Evolutionary conservation across 2,113 vertebrate species (phyloP), one percentile per base, ranked within the genome.

Genomic region (Sturnus vulgaris): DNA sequence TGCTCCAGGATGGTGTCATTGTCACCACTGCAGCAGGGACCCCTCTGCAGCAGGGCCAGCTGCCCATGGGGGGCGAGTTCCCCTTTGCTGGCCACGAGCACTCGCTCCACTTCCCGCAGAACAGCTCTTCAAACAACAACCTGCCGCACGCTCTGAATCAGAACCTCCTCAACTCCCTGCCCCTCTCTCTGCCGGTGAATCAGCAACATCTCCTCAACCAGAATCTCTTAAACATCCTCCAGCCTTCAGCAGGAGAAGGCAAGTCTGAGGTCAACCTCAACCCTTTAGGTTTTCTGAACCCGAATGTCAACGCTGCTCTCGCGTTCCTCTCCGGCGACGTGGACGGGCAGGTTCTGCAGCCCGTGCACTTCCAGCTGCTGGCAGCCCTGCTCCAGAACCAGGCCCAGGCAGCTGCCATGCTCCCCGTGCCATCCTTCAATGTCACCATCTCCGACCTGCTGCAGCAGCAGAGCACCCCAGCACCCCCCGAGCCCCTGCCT

Each of bases 201-300:
- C 98, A 98, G 97, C 98, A 98, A 94, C 98, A 98, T 96, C 98
- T 98, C 97, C 98, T 98, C 94, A 98, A 98, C 98, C 98, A 98
- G 98, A 98, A 98, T 77, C 98, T 98, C 96, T 92, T 98, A 95
- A 98, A 98, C 96, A 98, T 98, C 97, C 98, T 98, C 24, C 98
- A 98, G 98, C 98, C 98, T 98, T 97, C 98, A 75, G 95, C 98
- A 73, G 98, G 98, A 98, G 98, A 98, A 97, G 98, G 98, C 98
- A 98, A 98, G 97, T 98, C 97, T 69, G 98, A 98, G 97, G 98
- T 98, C 95, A 98, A 97, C 97, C 97, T 98, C 97, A 98, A 98
- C 97, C 97, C 98, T 97, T 96, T 98, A 97, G 98, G 98, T 98
- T 98, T 98, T 66, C 96, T 98, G 97, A 98, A 98, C 97, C 98